A percentile compares a stretch with the other conserved stretches of the same genome.
Evolutionary conservation across 2,797 vertebrate species (phyloP).

Genomic region (Rhinatrema bivittatum): DNA sequence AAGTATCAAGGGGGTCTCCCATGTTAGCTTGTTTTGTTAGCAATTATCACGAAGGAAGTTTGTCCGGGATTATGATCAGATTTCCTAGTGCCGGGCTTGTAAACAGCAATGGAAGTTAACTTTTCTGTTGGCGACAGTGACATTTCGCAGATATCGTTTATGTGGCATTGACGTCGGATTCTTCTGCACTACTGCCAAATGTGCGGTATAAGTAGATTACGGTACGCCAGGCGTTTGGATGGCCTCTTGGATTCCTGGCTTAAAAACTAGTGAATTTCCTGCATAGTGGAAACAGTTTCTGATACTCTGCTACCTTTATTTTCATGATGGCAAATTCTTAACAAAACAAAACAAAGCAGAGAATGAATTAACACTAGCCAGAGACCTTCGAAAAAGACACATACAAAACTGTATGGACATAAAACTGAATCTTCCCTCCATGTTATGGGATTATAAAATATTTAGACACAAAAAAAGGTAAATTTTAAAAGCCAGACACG

Average conservation of each 20-base stretch:
- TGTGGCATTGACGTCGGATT: constrained; percentile 18
- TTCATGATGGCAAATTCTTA: too few relatives aligned
- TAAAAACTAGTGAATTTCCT: too few relatives aligned
- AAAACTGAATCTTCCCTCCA: too few relatives aligned
- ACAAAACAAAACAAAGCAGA: too few relatives aligned
- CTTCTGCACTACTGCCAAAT: constrained; percentile 21
- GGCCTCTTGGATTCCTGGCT: constrained; percentile 4
- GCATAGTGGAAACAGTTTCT: too few relatives aligned
- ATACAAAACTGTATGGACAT: too few relatives aligned
- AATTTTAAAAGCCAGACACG: too few relatives aligned
- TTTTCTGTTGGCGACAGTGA: constrained; percentile 51
- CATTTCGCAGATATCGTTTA: constrained; percentile 33
- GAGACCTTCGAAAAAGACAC: too few relatives aligned
- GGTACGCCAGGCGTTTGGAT: constrained; percentile 3
- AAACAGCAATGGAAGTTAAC: constrained; percentile 42
- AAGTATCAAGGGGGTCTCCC: constrained; percentile 13
- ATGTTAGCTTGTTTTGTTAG: constrained; percentile 27
- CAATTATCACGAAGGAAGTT: constrained; percentile 48
- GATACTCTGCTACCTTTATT: too few relatives aligned
- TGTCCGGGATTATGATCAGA: constrained; percentile 41
- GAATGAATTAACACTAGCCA: too few relatives aligned
- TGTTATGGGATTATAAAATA: too few relatives aligned
- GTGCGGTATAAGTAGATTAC: constrained; percentile 21
- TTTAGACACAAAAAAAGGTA: too few relatives aligned
- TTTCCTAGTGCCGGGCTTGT: constrained; percentile 31